phyloP scores from a whole-genome alignment of 2,797 vertebrate genomes.

The Acridotheres tristis region DNA sequence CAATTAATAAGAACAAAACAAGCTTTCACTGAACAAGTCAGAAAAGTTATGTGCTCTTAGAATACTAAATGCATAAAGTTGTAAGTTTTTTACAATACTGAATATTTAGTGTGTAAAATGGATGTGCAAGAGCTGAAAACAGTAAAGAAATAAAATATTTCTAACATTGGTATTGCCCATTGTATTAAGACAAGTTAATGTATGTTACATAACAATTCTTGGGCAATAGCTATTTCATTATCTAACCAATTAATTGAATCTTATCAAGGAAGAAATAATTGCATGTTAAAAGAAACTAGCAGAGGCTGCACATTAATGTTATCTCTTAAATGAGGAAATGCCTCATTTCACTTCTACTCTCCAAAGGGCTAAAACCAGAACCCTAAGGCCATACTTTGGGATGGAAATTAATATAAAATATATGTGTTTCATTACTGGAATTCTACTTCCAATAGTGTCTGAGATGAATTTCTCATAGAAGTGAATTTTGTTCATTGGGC shows the following conservation, averaged over 20 bases:
- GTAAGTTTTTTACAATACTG: background rate
- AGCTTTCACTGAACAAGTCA: constrained; percentile 14
- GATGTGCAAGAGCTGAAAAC: background rate
- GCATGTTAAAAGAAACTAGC: background rate
- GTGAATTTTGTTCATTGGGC: background rate
- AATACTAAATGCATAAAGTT: background rate
- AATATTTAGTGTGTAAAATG: background rate
- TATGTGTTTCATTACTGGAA: background rate
- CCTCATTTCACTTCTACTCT: background rate
- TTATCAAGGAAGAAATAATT: constrained; percentile 7
- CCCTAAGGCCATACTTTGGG: background rate
- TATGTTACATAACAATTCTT: constrained; percentile 12
- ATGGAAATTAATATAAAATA: background rate
- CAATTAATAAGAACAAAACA: constrained; percentile 50
- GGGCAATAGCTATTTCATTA: constrained; percentile 10
- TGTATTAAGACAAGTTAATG: background rate
- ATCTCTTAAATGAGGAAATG: background rate
- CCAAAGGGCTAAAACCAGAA: background rate
- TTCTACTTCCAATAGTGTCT: background rate
- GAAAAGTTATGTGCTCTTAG: background rate
- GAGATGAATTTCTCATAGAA: background rate
- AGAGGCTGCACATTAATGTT: background rate
- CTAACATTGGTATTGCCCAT: background rate
- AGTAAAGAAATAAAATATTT: background rate
- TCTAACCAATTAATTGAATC: background rate